Evolutionary conservation across 1,140 invertebrate genomes (phyloP).

Genomic region (Plectus sambesii): DNA sequence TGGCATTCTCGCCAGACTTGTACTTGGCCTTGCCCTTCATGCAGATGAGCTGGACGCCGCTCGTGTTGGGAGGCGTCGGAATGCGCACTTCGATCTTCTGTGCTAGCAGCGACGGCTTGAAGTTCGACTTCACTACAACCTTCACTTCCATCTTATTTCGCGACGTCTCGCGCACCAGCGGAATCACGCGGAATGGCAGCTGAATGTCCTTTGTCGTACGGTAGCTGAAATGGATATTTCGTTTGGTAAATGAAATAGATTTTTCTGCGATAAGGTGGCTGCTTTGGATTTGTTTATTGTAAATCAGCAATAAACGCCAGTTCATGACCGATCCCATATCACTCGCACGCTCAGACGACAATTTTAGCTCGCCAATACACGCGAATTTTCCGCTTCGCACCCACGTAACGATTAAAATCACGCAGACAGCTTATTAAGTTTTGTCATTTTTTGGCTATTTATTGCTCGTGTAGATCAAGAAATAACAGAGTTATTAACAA

Average conservation of each 20-base stretch:
- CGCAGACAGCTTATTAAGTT: no score
- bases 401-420: no score
- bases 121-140: conserved; percentile 95
- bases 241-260: neutral
- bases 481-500: no score
- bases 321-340: no score
- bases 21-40: conserved; percentile 98
- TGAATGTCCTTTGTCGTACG: conserved; percentile 98
- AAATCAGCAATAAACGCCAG: no score
- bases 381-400: no score
- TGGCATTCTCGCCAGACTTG: conserved; percentile 96
- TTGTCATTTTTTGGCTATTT: no score
- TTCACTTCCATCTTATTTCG: conserved; percentile 98
- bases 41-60: conserved; percentile 91
- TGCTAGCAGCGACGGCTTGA: conserved; percentile 85
- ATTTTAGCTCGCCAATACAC: no score
- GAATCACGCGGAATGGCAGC: conserved; percentile 93
- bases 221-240: conserved; percentile 59
- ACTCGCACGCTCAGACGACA: no score
- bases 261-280: no score
- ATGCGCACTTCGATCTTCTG: conserved; percentile 95
- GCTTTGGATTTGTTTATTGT: no score
- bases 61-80: conserved; percentile 91
- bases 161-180: conserved; percentile 86
- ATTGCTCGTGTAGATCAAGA: no score